Conservation (phyloP, 2,888 invertebrate species). For the Ectemnius lituratus region DNA sequence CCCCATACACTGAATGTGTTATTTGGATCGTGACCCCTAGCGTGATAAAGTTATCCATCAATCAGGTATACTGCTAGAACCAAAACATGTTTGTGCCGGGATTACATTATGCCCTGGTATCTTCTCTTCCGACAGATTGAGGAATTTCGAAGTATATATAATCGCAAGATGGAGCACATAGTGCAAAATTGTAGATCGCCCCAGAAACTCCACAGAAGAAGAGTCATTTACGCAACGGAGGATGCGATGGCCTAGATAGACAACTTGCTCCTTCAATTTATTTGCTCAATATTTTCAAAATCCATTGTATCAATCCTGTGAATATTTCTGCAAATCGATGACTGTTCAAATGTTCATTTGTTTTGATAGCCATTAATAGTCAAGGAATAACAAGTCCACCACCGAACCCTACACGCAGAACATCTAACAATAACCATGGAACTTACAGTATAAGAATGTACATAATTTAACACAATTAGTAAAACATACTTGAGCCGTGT, state of each 20-base stretch:
- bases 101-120: neutral
- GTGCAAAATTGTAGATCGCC: conserved; percentile 80
- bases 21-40: conserved; percentile 66
- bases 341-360: neutral
- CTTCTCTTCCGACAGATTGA: conserved; percentile 77
- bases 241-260: conserved; percentile 3
- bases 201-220: conserved; percentile 78
- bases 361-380: neutral
- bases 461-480: no score
- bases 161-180: conserved; percentile 77
- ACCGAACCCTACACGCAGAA: no score
- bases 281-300: no score
- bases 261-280: no score
- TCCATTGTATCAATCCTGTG: no score
- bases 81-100: neutral
- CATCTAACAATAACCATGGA: no score
- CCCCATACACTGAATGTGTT: conserved; percentile 66
- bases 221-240: conserved; percentile 77
- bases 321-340: no score
- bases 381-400: no score
- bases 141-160: conserved; percentile 80
- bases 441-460: no score
- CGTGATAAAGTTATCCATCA: conserved; percentile 61
- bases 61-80: conserved; percentile 54
- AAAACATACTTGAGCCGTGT: neutral